Evolutionary conservation across 2,888 invertebrate genomes (phyloP).

Genomic region (Plebejus anna): DNA sequence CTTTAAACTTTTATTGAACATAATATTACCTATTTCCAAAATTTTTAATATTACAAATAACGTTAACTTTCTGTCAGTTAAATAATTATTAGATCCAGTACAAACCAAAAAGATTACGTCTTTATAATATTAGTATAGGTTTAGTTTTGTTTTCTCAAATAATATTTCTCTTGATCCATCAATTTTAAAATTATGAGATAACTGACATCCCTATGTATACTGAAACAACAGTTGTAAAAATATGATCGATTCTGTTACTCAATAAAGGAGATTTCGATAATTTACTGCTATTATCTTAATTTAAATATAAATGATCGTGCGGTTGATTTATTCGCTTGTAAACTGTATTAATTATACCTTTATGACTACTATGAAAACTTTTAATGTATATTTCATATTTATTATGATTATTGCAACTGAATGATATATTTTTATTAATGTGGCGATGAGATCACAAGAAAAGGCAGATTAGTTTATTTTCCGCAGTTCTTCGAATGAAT

Average conservation of each 20-base stretch:
- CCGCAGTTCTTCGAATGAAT: slow-evolving; percentile 17
- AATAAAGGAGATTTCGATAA: not conserved
- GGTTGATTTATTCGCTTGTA: slow-evolving; percentile 2
- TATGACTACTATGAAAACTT: slow-evolving; percentile 8
- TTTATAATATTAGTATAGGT: too few relatives aligned
- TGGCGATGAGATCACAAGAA: not conserved
- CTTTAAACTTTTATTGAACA: too few relatives aligned
- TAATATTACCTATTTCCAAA: too few relatives aligned
- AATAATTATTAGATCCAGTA: too few relatives aligned
- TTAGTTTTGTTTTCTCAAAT: not conserved
- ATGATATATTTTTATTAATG: not conserved
- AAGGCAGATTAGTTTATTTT: slow-evolving; percentile 2
- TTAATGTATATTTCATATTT: slow-evolving; percentile 10
- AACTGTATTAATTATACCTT: not conserved
- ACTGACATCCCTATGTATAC: not conserved
- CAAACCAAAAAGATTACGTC: too few relatives aligned
- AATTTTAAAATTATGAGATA: not conserved
- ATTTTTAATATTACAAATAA: too few relatives aligned
- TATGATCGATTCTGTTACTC: not conserved
- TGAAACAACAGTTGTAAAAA: not conserved
- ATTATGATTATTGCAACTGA: not conserved
- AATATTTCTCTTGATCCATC: not conserved
- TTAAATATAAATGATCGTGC: slow-evolving; percentile 15
- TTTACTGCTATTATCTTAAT: slow-evolving; percentile 21
- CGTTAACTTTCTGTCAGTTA: too few relatives aligned